Evolutionary conservation across 2,113 vertebrate species (phyloP).

Genomic region (Phocoena phocoena): DNA sequence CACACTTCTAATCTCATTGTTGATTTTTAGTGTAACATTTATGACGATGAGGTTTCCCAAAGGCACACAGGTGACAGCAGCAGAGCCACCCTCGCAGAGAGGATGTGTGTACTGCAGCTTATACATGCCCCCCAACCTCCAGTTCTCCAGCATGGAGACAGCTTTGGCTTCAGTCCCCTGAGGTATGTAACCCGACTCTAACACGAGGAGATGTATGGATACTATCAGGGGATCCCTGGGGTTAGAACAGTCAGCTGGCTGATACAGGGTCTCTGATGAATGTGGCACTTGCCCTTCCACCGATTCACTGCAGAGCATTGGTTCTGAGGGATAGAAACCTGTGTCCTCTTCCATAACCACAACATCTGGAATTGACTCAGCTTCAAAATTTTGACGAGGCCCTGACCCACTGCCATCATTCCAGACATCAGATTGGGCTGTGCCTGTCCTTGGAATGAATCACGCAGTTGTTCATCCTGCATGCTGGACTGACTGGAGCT

Average conservation of each 20-base stretch:
- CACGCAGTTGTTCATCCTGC: slow-evolving; percentile 36
- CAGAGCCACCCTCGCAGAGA: slow-evolving; percentile 88
- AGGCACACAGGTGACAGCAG: slow-evolving; percentile 88
- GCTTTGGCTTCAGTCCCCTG: slow-evolving; percentile 86
- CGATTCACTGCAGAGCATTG: slow-evolving; percentile 94
- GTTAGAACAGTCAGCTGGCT: slow-evolving; percentile 81
- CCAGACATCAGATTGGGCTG: slow-evolving; percentile 45
- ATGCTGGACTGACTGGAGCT: slow-evolving; percentile 14
- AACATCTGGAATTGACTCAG: slow-evolving; percentile 70
- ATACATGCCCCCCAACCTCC: slow-evolving; percentile 88
- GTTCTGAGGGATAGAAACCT: slow-evolving; percentile 83
- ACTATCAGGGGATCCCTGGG: slow-evolving; percentile 90
- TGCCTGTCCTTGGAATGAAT: slow-evolving; percentile 21
- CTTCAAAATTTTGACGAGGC: slow-evolving; percentile 74
- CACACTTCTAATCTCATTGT: slow-evolving; percentile 82
- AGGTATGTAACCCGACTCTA: slow-evolving; percentile 92
- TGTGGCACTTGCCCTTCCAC: slow-evolving; percentile 90
- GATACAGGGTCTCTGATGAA: slow-evolving; percentile 90
- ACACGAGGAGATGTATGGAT: slow-evolving; percentile 91
- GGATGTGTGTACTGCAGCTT: slow-evolving; percentile 91
- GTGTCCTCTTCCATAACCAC: slow-evolving; percentile 75
- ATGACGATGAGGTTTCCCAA: slow-evolving; percentile 90
- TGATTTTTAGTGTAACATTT: slow-evolving; percentile 91
- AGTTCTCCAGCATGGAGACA: slow-evolving; percentile 89
- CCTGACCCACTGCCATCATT: slow-evolving; percentile 76